Evolutionary conservation across 1,140 invertebrate species (phyloP), one percentile per base, ranked within the genome.

Genomic region (Sitobion miscanthi): DNA sequence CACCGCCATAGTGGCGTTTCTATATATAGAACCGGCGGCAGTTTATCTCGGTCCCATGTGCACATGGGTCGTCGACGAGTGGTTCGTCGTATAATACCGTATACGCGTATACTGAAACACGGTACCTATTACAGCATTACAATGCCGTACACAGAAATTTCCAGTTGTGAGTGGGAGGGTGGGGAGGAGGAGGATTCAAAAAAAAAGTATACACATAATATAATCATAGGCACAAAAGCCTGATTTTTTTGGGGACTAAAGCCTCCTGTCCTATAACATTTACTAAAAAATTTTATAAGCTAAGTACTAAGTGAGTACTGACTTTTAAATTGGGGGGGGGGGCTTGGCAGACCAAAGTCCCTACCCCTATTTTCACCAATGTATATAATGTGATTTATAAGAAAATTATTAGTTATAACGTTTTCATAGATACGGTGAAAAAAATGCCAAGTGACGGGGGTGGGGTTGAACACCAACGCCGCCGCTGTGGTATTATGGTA

Each of bases 1-100:
- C 69, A 42, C 25, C 49, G 35, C n/a, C 77, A 92, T 54, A 85
- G n/a, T 47, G 30, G 62, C 47, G 90, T 49, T 77, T 92, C 91
- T 92, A 92, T 92, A 92, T 85, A 92, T 92, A 92, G 91, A 92
- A 25, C 21, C 77, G 69, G 42, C 77, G 91, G 91, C 91, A 92
- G 82, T 92, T 92, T 92, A 47, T 91, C 52, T 92, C n/a, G 91
- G 91, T 92, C 91, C 47, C 91, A 92, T 92, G 91, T 92, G 91
- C 91, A 92, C 91, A 89, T 89, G 21, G n/a, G 87, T 89, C n/a
- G 87, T 54, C 87, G 49, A 54, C 47, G 52, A 89, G n/a, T n/a
- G 35, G 87, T 35, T 89, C 52, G 62, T 77, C 62, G n/a, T 77
- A 77, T 77, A 35, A 89, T 54, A 54, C 42, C 25, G 30, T 42